Evolutionary conservation across 2,797 vertebrate species (phyloP).

Genomic region (Onychomys torridus): DNA sequence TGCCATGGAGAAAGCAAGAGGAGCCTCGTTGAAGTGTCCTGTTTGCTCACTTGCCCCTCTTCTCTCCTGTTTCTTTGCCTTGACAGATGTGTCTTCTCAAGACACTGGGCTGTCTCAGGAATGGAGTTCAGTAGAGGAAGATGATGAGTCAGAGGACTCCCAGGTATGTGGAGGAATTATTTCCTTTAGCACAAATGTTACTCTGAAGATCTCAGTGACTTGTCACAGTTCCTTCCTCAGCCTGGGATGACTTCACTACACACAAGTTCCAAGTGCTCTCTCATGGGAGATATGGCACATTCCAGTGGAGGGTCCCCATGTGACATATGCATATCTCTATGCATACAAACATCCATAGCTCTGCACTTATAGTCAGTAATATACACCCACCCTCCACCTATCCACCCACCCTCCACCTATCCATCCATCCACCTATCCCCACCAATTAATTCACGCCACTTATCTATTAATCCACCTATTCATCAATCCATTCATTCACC

Average conservation of each 20-base stretch:
- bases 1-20: neutral
- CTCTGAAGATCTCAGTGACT: neutral
- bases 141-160: constrained; percentile 10
- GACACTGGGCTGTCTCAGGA: constrained; percentile 54
- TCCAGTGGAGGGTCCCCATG: neutral
- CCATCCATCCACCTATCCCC: neutral
- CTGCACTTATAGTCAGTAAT: neutral
- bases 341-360: neutral
- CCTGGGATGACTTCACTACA: neutral
- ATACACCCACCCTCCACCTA: too few relatives aligned
- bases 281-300: neutral
- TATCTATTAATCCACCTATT: neutral
- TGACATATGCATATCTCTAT: neutral
- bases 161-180: constrained; percentile 31
- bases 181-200: neutral
- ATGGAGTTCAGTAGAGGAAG: constrained; percentile 63
- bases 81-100: constrained; percentile 45
- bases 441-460: neutral
- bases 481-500: neutral
- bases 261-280: neutral
- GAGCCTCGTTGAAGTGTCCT: neutral
- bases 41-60: neutral
- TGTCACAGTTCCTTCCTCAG: neutral
- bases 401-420: neutral
- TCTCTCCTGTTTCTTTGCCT: neutral